Conservation (phyloP, 2,113 vertebrate genomes). For the Rhinoptilus africanus region DNA sequence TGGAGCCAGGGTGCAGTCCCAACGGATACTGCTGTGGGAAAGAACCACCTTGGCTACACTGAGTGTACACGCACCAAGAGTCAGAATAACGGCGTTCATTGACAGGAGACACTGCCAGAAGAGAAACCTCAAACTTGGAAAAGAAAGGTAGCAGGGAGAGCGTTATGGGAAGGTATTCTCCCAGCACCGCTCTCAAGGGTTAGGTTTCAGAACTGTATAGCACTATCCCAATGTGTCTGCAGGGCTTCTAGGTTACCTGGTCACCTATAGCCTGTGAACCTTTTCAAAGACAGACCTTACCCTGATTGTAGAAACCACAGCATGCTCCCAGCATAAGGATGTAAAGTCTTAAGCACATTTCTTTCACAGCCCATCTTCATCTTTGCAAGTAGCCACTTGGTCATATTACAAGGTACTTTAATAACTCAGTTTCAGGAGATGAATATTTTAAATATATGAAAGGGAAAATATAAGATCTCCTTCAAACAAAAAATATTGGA, state of each 20-base stretch:
- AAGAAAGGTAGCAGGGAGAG: background rate
- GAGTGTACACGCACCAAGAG: fast-evolving
- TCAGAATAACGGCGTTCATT: background rate
- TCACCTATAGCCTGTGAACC: background rate
- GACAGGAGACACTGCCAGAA: background rate
- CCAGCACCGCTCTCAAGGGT: background rate
- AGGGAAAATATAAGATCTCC: background rate
- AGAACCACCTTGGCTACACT: background rate
- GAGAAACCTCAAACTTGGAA: background rate
- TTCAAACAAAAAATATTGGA: conserved; percentile 15
- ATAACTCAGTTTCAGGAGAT: background rate
- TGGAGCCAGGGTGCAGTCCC: background rate
- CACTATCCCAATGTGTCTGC: background rate
- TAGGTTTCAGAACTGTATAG: background rate
- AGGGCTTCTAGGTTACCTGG: background rate
- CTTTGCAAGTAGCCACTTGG: background rate
- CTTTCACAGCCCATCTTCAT: background rate
- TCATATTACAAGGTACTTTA: background rate
- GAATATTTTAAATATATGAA: conserved; percentile 39
- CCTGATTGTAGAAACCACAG: background rate
- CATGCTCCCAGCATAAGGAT: background rate
- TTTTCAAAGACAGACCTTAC: background rate
- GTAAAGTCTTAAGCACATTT: background rate
- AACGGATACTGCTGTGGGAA: background rate
- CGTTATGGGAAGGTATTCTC: background rate